phyloP scores from a whole-genome alignment of 2,113 vertebrate species.

The Morone chrysops region DNA sequence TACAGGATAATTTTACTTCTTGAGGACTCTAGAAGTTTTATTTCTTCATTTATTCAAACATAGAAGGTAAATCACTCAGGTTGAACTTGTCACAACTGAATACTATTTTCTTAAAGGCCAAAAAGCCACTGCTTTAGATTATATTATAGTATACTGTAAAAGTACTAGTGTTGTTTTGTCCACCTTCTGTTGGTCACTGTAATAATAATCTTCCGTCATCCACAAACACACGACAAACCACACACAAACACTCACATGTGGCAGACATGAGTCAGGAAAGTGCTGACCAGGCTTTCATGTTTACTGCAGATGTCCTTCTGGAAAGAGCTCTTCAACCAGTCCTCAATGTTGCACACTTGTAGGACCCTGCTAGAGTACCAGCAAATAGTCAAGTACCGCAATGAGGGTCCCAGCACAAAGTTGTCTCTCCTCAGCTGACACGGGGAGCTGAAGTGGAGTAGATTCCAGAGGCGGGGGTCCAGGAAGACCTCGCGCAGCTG shows the following conservation, averaged over 20 bases:
- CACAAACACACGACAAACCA: slow-evolving; percentile 11
- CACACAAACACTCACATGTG: slow-evolving; percentile 86
- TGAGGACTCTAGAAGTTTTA: no score
- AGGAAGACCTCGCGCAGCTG: slow-evolving; percentile 86
- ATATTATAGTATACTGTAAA: neutral
- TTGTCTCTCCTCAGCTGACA: slow-evolving; percentile 89
- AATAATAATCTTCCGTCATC: neutral
- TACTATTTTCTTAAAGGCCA: slow-evolving; percentile 1
- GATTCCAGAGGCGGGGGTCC: slow-evolving; percentile 90
- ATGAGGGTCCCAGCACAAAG: slow-evolving; percentile 89
- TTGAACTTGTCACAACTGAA: neutral
- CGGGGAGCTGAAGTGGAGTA: slow-evolving; percentile 89
- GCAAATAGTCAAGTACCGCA: slow-evolving; percentile 89
- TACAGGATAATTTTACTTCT: neutral
- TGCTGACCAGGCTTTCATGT: slow-evolving; percentile 88
- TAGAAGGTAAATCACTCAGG: neutral
- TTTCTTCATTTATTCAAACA: neutral
- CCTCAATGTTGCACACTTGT: slow-evolving; percentile 92
- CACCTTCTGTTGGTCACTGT: neutral
- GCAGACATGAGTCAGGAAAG: slow-evolving; percentile 88
- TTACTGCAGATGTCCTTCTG: slow-evolving; percentile 92
- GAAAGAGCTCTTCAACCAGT: slow-evolving; percentile 91
- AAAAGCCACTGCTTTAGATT: neutral
- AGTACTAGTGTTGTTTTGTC: neutral
- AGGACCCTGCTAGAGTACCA: slow-evolving; percentile 94